Evolutionary conservation across 2,888 invertebrate genomes (phyloP).

Genomic region (Leptarthrus brevirostris): DNA sequence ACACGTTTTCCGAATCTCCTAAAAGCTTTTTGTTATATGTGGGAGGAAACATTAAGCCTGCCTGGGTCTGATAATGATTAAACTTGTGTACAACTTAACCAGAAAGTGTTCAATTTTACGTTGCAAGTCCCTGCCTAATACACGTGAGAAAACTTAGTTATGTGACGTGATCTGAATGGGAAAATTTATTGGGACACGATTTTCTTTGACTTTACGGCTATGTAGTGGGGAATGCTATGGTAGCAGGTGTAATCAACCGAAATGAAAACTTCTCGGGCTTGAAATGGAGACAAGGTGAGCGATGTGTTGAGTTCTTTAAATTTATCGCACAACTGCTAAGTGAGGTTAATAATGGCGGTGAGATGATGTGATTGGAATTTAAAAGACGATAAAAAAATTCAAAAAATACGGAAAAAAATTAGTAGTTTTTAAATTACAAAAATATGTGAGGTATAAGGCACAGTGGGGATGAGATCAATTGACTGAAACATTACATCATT

Average conservation of each 20-base stretch:
- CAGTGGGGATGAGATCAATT: no score
- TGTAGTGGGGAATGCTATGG: neutral
- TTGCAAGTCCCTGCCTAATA: neutral
- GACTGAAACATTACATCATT: no score
- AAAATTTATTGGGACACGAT: slow-evolving; percentile 26
- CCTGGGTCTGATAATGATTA: slow-evolving; percentile 40
- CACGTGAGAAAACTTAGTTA: slow-evolving; percentile 21
- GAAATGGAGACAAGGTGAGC: slow-evolving; percentile 10
- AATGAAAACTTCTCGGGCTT: neutral
- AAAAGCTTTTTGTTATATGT: slow-evolving; percentile 26
- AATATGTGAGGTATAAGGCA: no score
- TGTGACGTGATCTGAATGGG: slow-evolving; percentile 33
- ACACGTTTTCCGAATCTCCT: slow-evolving; percentile 22
- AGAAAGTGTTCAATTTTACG: slow-evolving; percentile 5
- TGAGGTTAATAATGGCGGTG: slow-evolving; percentile 23
- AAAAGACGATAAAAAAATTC: neutral
- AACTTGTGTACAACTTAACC: slow-evolving; percentile 29
- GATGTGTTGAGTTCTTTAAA: slow-evolving; percentile 34
- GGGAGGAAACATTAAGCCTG: slow-evolving; percentile 1
- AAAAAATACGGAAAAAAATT: no score
- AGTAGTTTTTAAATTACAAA: no score
- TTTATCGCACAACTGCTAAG: slow-evolving; percentile 18
- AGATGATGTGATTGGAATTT: slow-evolving; percentile 1
- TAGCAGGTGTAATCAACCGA: slow-evolving; percentile 30
- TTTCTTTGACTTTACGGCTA: slow-evolving; percentile 1